Evolutionary conservation across 1,140 invertebrate species (phyloP), one percentile per base, ranked within the genome.

Genomic region (Diplogasteroides magnus): DNA sequence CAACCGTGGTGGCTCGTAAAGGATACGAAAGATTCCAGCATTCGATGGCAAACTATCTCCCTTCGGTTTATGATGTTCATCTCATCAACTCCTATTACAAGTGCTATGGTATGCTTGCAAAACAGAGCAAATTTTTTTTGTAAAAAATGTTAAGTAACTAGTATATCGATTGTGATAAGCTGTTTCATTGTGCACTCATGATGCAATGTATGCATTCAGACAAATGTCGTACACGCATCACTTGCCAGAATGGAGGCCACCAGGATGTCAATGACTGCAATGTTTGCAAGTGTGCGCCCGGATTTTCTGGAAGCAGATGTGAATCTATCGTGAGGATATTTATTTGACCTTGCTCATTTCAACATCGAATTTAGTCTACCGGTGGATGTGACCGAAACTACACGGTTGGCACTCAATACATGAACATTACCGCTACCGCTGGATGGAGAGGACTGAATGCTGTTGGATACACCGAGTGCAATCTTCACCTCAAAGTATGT

Each of bases 51-150:
- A 48, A 48, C 19, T 48, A 48, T 48, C 37, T 48, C 37, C 37
- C 37, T 48, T 11, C 37, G 6, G 6, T 48, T 19, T 48, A 48
- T 19, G 37, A 48, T 48, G 19, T 48, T 19, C 6, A 48, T 11
- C 37, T 48, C 6, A 48, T 48, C 37, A 48, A 48, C 37, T 11
- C 37, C 19, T 48, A 48, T 19, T 48, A 48, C 37, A 48, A 48
- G 37, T 48, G 37, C 37, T 48, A 48, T 48, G 37, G 37, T 48
- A 48, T 48, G n/a, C n/a, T n/a, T n/a, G n/a, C n/a, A n/a, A n/a
- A n/a, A n/a, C n/a, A n/a, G n/a, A n/a, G n/a, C n/a, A n/a, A n/a
- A n/a, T n/a, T n/a, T n/a, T n/a, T n/a, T n/a, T n/a, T n/a, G n/a
- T n/a, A n/a, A n/a, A n/a, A n/a, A n/a, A n/a, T n/a, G n/a, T n/a